Base-by-base conservation (phyloP, 2,888 invertebrate genomes). In the Melanostoma scalare region DNA sequence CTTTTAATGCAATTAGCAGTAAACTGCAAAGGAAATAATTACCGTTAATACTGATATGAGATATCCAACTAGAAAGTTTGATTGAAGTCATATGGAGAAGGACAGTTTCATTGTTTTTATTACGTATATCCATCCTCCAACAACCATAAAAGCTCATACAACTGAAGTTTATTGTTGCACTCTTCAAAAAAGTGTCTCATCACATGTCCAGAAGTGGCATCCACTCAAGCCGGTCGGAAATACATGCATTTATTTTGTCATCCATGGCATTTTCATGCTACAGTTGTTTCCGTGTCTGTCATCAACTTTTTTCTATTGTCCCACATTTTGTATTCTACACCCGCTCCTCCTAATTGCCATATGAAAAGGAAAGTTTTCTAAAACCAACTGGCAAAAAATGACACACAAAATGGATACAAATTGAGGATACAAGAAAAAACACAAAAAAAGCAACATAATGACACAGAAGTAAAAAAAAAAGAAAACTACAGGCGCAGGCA, bases 251-350 rank as follows among this genome's bases (percentile, higher is more conserved):
- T 69, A 65, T 74, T 69, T 80, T 69, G 68, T 56, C 79, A 63
- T 63, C 63, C 52, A 58, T 69, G 69, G 44, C 52, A 20, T 71
- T 31, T 50, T 69, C 31, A 20, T 42, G 69, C 58, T 63, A 80
- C 79, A 75, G 74, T 73, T 78, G 78, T 73, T 73, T 55, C 36
- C 46, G 48, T 73, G 78, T 40, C 65, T 77, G 77, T 77, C 77
- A 72, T 63, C 53, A 50, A 76, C 42, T 65, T 56, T 31, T 63
- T 38, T 10, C 35, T 52, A 40, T 33, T 58, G 6, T 36, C 20
- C 20, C 20, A 20, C 20, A 20, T 20, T 20, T 20, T 20, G 20
- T 20, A 1, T 20, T 20, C 20, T 20, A 20, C 20, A 20, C 20
- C 20, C 20, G 20, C 20, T 20, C 20, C 20, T 20, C 20, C 20